Evolutionary conservation across 2,797 vertebrate species (phyloP), one percentile per base, ranked within the genome.

Genomic region (Catharus ustulatus): DNA sequence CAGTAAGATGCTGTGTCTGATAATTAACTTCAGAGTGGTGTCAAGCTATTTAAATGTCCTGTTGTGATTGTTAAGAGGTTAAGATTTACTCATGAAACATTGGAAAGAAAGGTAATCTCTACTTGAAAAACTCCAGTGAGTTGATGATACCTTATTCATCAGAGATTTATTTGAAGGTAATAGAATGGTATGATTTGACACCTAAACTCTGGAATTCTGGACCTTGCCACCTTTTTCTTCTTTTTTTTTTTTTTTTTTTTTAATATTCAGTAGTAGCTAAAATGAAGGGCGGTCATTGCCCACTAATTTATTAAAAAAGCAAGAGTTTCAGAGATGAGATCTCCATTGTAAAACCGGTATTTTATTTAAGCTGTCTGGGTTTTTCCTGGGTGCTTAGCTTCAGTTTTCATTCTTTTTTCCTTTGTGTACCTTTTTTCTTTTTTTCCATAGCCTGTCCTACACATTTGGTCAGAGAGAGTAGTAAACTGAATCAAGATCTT

Each of bases 201-300:
- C 52, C 18, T 89, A 46, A 51, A 62, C 48, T 89, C 24, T 84
- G 20, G 15, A 45, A 66, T 57, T 87, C 18, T 78, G 27, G 20
- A 63, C 19, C 19, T 63, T 45, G 11, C 5, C 18, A 16, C 13
- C 3, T 5, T 5, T 46, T 7, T 64, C 4, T 12, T 59, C 16
- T 18, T 14, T 9, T 3, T 3, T 6, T 3, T 15, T 17, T 10
- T 13, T 23, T 4, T 2, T 4, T 9, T 16, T 21, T 26, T 34
- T 26, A 13, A 48, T 7, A 24, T 26, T 69, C 15, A 29, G 13
- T 55, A 64, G 3, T 69, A 73, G 12, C 11, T 83, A 57, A 77
- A 73, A 48, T 72, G 29, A 79, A 76, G 32, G 16, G n/a, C 5
- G 71, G 7, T 66, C 11, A 15, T 55, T 51, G 19, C 15, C 21